A percentile compares a stretch with the other conserved stretches of the same genome.
phyloP scores from a whole-genome alignment of 2,113 vertebrate species.

The Spea multiplicata region DNA sequence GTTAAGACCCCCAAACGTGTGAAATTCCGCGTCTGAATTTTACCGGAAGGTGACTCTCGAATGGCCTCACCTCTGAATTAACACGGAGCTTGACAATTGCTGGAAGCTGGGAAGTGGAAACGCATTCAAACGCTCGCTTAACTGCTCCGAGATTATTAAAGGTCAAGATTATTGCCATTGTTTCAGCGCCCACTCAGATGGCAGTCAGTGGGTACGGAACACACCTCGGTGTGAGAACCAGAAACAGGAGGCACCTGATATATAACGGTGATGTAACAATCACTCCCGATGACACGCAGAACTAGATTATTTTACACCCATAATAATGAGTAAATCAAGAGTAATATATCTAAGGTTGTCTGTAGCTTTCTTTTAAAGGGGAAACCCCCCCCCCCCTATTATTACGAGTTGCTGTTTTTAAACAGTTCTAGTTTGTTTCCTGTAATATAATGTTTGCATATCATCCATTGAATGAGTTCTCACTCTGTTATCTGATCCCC shows the following conservation, averaged over 20 bases:
- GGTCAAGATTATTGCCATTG: slow-evolving; percentile 31
- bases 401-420: too few relatives aligned
- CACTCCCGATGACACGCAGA: background rate
- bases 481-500: too few relatives aligned
- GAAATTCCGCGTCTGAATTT: background rate
- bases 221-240: slow-evolving; percentile 38
- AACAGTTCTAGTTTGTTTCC: too few relatives aligned
- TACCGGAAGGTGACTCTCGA: background rate
- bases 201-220: slow-evolving; percentile 1
- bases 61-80: slow-evolving; percentile 31
- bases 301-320: too few relatives aligned
- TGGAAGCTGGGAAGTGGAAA: slow-evolving; percentile 33
- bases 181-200: background rate
- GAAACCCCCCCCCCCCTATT: too few relatives aligned
- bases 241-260: slow-evolving; percentile 10
- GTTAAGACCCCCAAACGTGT: background rate
- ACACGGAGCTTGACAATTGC: slow-evolving; percentile 34
- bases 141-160: slow-evolving; percentile 32
- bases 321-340: too few relatives aligned
- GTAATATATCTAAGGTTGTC: too few relatives aligned
- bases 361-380: too few relatives aligned
- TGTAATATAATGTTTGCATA: too few relatives aligned
- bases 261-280: background rate
- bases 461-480: too few relatives aligned
- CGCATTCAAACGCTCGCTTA: slow-evolving; percentile 9